Evolutionary conservation across 1,140 invertebrate genomes (phyloP).

Genomic region (Bilobella aurantiaca): DNA sequence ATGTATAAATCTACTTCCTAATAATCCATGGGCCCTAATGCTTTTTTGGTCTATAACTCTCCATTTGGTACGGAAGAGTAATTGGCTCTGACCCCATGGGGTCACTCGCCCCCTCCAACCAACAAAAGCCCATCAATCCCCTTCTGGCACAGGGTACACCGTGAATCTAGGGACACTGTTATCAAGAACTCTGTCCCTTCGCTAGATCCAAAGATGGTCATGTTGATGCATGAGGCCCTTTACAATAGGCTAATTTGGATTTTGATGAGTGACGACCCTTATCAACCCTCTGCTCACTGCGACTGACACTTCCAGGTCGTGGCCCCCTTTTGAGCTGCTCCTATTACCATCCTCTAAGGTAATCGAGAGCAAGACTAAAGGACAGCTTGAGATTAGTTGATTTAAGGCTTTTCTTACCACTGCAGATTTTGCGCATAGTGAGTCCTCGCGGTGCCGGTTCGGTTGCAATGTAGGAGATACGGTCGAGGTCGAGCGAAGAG

Average conservation of each 20-base stretch:
- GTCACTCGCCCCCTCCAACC: neutral
- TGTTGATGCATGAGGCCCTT: neutral
- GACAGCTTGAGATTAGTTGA: too few relatives aligned
- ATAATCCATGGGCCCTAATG: too few relatives aligned
- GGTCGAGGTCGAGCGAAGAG: neutral
- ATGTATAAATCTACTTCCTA: too few relatives aligned
- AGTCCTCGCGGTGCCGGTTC: neutral
- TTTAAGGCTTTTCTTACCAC: constrained; percentile 23
- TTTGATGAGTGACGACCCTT: constrained; percentile 1
- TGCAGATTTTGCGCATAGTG: constrained; percentile 23
- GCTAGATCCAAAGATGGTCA: too few relatives aligned
- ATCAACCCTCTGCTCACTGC: too few relatives aligned
- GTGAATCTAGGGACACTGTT: too few relatives aligned
- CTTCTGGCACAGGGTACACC: neutral
- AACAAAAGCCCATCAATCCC: neutral
- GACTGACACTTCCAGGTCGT: too few relatives aligned
- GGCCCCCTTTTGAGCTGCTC: too few relatives aligned
- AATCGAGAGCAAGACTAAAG: too few relatives aligned
- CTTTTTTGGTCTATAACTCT: too few relatives aligned
- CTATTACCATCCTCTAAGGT: too few relatives aligned
- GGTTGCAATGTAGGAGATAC: neutral
- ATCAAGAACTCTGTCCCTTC: too few relatives aligned
- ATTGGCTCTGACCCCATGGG: neutral
- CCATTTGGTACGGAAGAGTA: neutral
- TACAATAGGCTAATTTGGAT: neutral